A percentile compares a stretch with the other conserved stretches of the same genome.
These are phyloP conservation scores for Fundulus diaphanus DNA, from an alignment of 2,797 vertebrate species.

Conservation along the genomic window DNA sequence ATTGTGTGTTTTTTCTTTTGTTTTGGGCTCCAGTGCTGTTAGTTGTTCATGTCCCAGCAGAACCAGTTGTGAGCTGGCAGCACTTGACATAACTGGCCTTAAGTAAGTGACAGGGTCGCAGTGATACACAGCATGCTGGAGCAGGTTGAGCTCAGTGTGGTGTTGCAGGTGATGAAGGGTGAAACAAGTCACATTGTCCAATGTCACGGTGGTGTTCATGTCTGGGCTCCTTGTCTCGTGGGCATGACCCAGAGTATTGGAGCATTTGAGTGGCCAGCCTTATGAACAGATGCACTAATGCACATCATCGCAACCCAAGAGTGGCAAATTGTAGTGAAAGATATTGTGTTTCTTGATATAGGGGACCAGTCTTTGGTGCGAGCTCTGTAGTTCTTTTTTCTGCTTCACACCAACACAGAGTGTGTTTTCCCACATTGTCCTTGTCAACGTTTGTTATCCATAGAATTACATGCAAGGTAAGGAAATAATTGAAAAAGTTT, in stretches of 20 bases:
- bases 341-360: conserved; percentile 24
- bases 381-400: background rate
- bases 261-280: conserved; percentile 42
- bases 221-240: conserved; percentile 14
- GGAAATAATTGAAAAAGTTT: background rate
- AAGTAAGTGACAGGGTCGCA: conserved; percentile 48
- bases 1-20: conserved; percentile 21
- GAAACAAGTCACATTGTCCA: conserved; percentile 22
- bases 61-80: conserved; percentile 42
- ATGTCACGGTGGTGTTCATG: conserved; percentile 8
- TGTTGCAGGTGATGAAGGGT: conserved; percentile 12
- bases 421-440: background rate
- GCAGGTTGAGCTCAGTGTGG: conserved; percentile 18
- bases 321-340: conserved; percentile 52
- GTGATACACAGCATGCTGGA: conserved; percentile 28
- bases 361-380: conserved; percentile 1
- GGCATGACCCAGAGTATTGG: conserved; percentile 34
- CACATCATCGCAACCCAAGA: conserved; percentile 24
- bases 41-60: conserved; percentile 35
- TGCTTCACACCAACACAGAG: background rate
- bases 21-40: conserved; percentile 18
- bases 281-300: conserved; percentile 18
- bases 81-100: conserved; percentile 57
- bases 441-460: background rate
- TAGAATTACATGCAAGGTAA: background rate